Evolutionary conservation across 1,140 invertebrate genomes (phyloP), one percentile per base, ranked within the genome.

Genomic region (Micrasema longulum): DNA sequence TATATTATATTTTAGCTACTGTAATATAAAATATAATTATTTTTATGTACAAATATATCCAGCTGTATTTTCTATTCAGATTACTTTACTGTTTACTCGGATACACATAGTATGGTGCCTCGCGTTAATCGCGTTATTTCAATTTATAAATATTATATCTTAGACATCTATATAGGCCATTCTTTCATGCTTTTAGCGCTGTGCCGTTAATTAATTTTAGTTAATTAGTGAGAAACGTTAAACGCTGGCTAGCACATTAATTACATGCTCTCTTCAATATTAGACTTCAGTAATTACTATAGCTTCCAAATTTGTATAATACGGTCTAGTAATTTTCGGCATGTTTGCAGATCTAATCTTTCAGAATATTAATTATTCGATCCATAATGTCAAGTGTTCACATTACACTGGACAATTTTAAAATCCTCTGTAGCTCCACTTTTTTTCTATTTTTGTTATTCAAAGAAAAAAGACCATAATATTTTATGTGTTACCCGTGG

Each of bases 141-240:
- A 16, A 45, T 14, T 14, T 4, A 20, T 31, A 22, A 26, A 5
- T 23, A 22, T 26, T 53, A 23, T 23, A 23, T 18, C 22, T 23
- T 12, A 53, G 12, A 23, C n/a, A n/a, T n/a, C n/a, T n/a, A n/a
- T n/a, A n/a, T n/a, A n/a, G n/a, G 20, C 26, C 26, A 11, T 22
- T 23, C 11, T 22, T n/a, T 18, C 50, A n/a, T 23, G 50, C 50
- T 22, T 53, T 53, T 31, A 31, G 50, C 20, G n/a, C 22, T n/a
- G n/a, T n/a, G 50, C 43, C 43, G 18, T 53, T 53, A 53, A 53
- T 53, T 53, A 53, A 22, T n/a, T 0, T 12, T 12, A 53, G 9
- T 22, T 53, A 53, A 53, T 53, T 53, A 23, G 22, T 23, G 22
- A 22, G 26, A 53, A 11, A 23, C 22, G 26, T 10, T 22, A 12